A percentile compares a stretch with the other conserved stretches of the same genome.
These are phyloP conservation scores for Drosophila melanogaster DNA, from an alignment of 1,140 invertebrate species.

Conservation along the genomic window DNA sequence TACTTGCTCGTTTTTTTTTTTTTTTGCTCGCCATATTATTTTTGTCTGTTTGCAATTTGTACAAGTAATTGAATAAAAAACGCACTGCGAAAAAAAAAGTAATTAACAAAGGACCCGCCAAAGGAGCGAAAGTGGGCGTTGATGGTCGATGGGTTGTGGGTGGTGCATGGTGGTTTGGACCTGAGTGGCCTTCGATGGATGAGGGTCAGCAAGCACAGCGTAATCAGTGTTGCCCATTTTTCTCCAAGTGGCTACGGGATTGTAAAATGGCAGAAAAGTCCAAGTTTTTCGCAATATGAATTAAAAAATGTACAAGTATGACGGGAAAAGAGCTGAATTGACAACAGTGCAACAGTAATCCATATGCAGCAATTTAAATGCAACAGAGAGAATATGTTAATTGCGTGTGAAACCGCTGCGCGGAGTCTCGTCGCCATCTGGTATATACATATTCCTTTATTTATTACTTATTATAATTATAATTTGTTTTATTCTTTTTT, in stretches of 20 bases:
- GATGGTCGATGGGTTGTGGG: background rate
- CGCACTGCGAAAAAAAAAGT: constrained; percentile 53
- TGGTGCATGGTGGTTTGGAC: background rate
- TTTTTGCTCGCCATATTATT: constrained; percentile 13
- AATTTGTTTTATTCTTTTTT: constrained; percentile 39
- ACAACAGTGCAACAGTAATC: constrained; percentile 24
- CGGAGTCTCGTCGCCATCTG: constrained; percentile 63
- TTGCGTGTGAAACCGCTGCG: constrained; percentile 80
- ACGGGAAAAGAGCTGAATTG: too few species aligned
- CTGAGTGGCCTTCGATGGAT: constrained; percentile 1
- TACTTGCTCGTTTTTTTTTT: constrained; percentile 29
- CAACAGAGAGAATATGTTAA: constrained; percentile 80
- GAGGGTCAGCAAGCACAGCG: constrained; percentile 32
- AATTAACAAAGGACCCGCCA: constrained; percentile 61
- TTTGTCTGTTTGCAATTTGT: constrained; percentile 48
- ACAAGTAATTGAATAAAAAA: constrained; percentile 78
- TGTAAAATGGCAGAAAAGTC: too few species aligned
- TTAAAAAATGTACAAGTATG: too few species aligned
- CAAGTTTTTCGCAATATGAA: too few species aligned
- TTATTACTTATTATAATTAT: constrained; percentile 76
- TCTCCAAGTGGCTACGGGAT: too few species aligned
- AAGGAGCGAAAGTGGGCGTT: constrained; percentile 8
- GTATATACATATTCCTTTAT: constrained; percentile 60
- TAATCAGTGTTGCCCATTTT: constrained; percentile 8
- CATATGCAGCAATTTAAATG: constrained; percentile 77